These are phyloP conservation scores for Staurois parvus DNA, from an alignment of 2,797 vertebrate species.

Conservation along the genomic window DNA sequence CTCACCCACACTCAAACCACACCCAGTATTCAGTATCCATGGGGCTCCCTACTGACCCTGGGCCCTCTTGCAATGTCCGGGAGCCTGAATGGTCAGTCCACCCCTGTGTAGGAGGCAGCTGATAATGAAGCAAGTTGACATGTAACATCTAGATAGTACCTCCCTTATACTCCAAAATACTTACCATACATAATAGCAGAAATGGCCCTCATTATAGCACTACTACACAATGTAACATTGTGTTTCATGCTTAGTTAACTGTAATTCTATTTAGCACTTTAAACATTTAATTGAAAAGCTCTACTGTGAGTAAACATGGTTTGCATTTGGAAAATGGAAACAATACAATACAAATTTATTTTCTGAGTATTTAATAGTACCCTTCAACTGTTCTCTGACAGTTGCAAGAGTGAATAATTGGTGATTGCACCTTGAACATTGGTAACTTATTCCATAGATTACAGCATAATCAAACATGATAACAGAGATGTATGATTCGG, in stretches of 20 bases:
- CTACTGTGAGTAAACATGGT: background rate
- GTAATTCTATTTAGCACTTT: background rate
- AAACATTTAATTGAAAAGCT: constrained; percentile 7
- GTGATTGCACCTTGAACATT: constrained; percentile 50
- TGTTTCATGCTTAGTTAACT: background rate
- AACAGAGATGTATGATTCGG: constrained; percentile 39
- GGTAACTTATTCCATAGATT: constrained; percentile 46
- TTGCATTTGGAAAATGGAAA: background rate
- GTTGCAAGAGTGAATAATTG: constrained; percentile 48
- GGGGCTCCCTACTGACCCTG: too few species aligned
- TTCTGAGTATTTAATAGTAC: constrained; percentile 39
- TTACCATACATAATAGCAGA: too few species aligned
- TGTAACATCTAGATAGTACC: too few species aligned
- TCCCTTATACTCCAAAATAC: too few species aligned
- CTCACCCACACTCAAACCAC: too few species aligned
- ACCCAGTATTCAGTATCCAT: too few species aligned
- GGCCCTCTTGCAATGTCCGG: too few species aligned
- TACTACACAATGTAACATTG: background rate
- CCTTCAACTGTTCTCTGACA: constrained; percentile 46
- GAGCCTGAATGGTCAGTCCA: too few species aligned
- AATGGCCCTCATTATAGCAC: too few species aligned
- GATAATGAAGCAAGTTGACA: too few species aligned
- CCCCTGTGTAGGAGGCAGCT: too few species aligned
- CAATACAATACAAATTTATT: constrained; percentile 9
- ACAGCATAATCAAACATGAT: constrained; percentile 52